Percentiles rank a stretch among this genome's conserved stretches.
phyloP scores from a whole-genome alignment of 2,113 vertebrate genomes.

The Bostrychus sinensis region DNA sequence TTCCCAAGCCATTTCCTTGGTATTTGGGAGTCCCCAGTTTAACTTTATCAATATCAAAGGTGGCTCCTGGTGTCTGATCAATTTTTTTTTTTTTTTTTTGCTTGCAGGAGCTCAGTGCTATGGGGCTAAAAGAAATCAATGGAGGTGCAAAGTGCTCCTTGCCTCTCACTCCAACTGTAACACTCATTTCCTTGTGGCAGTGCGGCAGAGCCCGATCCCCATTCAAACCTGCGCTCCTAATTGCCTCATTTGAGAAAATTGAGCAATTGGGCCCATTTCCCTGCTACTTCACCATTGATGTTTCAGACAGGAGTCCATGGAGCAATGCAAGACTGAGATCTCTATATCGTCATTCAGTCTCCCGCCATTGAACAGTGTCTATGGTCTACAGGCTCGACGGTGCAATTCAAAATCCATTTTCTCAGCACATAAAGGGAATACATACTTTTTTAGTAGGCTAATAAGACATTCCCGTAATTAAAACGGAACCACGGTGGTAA shows the following conservation, averaged over 20 bases:
- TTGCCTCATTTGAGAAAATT: slow-evolving; percentile 78
- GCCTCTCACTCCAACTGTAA: slow-evolving; percentile 44
- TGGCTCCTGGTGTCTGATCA: slow-evolving; percentile 63
- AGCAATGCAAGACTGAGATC: slow-evolving; percentile 49
- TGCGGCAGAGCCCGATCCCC: slow-evolving; percentile 63
- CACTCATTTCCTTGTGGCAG: slow-evolving; percentile 51
- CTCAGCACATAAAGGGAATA: slow-evolving; percentile 24
- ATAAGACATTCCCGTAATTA: slow-evolving; percentile 42
- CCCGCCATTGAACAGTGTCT: slow-evolving; percentile 25
- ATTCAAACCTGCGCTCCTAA: slow-evolving; percentile 68
- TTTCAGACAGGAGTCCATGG: slow-evolving; percentile 54
- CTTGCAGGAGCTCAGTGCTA: slow-evolving; percentile 54
- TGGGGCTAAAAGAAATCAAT: slow-evolving; percentile 68
- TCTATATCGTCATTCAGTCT: slow-evolving; percentile 54
- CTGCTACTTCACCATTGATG: slow-evolving; percentile 59
- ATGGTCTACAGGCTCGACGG: slow-evolving; percentile 29
- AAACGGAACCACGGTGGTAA: slow-evolving; percentile 27
- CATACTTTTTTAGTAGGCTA: slow-evolving; percentile 29
- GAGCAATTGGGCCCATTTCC: slow-evolving; percentile 61
- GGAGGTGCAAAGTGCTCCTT: slow-evolving; percentile 44
- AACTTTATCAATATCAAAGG: slow-evolving; percentile 65
- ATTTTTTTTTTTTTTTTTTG: no score
- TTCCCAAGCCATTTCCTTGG: slow-evolving; percentile 39
- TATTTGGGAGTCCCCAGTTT: slow-evolving; percentile 51
- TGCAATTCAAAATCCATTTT: slow-evolving; percentile 58